These are phyloP conservation scores for Danionella dracula DNA, from an alignment of 2,797 vertebrate species.

Conservation along the genomic window DNA sequence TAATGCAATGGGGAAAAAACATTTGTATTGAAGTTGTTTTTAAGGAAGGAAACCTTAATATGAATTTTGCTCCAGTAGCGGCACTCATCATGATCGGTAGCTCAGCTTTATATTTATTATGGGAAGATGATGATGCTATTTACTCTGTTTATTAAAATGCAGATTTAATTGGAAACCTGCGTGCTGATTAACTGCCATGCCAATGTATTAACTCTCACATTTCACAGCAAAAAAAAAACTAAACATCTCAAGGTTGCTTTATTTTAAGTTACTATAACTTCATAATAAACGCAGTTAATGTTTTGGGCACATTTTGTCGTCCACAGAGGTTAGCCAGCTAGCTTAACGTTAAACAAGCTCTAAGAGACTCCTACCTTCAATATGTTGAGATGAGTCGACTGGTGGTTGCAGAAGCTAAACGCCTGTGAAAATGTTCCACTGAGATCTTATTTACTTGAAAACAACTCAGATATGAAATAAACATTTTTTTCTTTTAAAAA, in stretches of 20 bases:
- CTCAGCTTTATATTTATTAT: not conserved
- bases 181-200: too few relatives aligned
- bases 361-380: constrained; percentile 45
- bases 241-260: not conserved
- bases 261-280: not conserved
- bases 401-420: not conserved
- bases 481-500: constrained; percentile 47
- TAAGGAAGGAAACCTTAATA: too few relatives aligned
- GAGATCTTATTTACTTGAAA: not conserved
- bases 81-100: not conserved
- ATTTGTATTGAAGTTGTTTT: too few relatives aligned
- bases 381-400: not conserved
- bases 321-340: constrained; percentile 22
- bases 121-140: not conserved
- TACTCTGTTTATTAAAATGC: too few relatives aligned
- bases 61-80: too few relatives aligned
- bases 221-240: too few relatives aligned
- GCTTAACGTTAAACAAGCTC: constrained; percentile 30
- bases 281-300: not conserved
- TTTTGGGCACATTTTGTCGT: not conserved
- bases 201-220: too few relatives aligned
- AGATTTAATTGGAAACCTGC: too few relatives aligned
- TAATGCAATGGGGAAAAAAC: too few relatives aligned
- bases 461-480: not conserved
- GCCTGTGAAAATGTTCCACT: not conserved